phyloP scores from a whole-genome alignment of 2,113 vertebrate genomes.

The Callocephalon fimbriatum region DNA sequence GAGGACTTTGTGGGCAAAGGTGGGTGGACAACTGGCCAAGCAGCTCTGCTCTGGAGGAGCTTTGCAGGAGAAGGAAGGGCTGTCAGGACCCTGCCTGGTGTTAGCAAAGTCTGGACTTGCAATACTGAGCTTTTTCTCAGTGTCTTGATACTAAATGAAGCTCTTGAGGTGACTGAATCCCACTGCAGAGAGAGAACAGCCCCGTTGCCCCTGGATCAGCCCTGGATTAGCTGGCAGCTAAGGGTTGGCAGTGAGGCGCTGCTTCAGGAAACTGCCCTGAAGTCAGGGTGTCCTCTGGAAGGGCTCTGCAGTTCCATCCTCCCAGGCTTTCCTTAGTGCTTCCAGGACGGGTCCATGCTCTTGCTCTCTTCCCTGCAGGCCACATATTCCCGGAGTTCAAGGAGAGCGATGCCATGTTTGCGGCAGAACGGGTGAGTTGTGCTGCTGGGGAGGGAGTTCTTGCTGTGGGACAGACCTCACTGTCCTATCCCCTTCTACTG shows the following conservation, averaged over 20 bases:
- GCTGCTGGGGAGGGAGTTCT: background rate
- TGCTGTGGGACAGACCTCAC: background rate
- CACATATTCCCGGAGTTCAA: slow-evolving; percentile 97
- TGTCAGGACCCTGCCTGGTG: background rate
- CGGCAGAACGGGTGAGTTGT: slow-evolving; percentile 91
- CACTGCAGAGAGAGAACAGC: background rate
- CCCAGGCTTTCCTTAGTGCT: background rate
- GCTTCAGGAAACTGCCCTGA: background rate
- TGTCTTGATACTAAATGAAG: accelerated
- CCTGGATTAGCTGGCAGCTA: background rate
- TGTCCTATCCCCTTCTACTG: background rate
- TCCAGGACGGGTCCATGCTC: background rate
- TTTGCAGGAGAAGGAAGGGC: background rate
- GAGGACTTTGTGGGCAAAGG: background rate
- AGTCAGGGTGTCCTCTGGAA: background rate
- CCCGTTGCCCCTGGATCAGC: accelerated
- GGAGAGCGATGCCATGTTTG: slow-evolving; percentile 98
- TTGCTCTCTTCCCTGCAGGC: slow-evolving; percentile 71
- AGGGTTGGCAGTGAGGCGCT: background rate
- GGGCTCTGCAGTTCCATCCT: background rate
- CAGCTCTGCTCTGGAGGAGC: background rate
- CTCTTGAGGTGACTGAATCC: background rate
- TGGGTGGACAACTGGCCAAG: background rate
- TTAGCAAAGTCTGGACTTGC: background rate
- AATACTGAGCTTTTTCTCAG: background rate